phyloP scores from a whole-genome alignment of 2,888 invertebrate genomes.

The Conus canariensis region DNA sequence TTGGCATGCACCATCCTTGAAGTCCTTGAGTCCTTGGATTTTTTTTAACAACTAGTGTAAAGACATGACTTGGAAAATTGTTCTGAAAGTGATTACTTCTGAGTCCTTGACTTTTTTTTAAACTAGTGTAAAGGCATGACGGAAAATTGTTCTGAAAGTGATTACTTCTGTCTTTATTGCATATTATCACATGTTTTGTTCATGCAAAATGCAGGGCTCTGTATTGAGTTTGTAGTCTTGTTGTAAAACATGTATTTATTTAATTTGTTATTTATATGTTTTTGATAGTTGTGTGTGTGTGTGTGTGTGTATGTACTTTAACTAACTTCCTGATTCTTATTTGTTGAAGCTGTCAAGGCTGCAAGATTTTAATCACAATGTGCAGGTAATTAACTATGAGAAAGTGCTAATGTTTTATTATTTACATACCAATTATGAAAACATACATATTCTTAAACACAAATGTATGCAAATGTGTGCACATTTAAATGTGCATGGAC shows the following conservation, averaged over 20 bases:
- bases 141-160: no score
- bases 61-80: no score
- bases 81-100: no score
- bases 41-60: no score
- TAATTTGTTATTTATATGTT: neutral
- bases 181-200: no score
- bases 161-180: no score
- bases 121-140: no score
- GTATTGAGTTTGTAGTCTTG: no score
- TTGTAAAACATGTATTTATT: no score
- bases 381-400: neutral
- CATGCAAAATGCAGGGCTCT: neutral
- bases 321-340: neutral
- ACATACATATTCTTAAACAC: neutral
- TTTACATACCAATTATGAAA: neutral
- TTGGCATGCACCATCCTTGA: no score
- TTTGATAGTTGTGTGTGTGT: neutral
- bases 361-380: slow-evolving; percentile 42
- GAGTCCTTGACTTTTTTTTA: no score
- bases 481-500: neutral
- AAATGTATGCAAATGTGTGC: neutral
- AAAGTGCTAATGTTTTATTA: neutral
- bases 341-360: slow-evolving; percentile 49
- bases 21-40: no score
- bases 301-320: neutral